These are phyloP conservation scores for Rhipidura dahli DNA, from an alignment of 2,113 vertebrate genomes.

Conservation along the genomic window DNA sequence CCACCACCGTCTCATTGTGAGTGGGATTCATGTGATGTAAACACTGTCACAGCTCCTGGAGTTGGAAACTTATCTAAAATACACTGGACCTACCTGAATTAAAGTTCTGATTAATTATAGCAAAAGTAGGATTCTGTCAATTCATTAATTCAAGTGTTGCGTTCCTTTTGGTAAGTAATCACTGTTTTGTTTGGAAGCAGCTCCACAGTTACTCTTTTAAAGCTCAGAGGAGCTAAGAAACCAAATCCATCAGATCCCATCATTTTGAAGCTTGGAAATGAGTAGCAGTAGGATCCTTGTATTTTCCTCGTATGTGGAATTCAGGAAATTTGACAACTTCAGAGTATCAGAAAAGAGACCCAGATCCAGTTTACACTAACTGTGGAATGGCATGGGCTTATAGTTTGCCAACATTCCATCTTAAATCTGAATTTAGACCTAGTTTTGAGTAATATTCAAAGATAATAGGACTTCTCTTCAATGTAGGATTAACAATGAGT, in stretches of 20 bases:
- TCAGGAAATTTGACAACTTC: neutral
- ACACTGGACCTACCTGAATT: neutral
- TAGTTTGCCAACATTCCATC: constrained; percentile 37
- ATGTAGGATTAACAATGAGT: constrained; percentile 41
- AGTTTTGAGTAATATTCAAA: constrained; percentile 7
- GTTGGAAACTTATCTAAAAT: neutral
- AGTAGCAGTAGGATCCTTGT: neutral
- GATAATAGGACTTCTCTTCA: neutral
- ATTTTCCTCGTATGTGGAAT: neutral
- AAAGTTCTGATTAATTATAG: neutral
- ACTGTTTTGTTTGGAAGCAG: neutral
- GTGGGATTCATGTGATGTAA: neutral
- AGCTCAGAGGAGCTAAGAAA: neutral
- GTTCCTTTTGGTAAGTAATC: neutral
- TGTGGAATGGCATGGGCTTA: constrained; percentile 20
- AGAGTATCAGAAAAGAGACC: neutral
- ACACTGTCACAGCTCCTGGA: neutral
- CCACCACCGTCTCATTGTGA: neutral
- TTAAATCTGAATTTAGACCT: constrained; percentile 49
- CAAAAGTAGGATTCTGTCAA: neutral
- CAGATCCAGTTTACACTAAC: neutral
- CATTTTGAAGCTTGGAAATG: neutral
- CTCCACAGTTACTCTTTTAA: neutral
- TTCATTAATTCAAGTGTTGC: neutral
- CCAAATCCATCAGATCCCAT: neutral